Evolutionary conservation across 2,797 vertebrate genomes (phyloP).

Genomic region (Myotis planiceps): DNA sequence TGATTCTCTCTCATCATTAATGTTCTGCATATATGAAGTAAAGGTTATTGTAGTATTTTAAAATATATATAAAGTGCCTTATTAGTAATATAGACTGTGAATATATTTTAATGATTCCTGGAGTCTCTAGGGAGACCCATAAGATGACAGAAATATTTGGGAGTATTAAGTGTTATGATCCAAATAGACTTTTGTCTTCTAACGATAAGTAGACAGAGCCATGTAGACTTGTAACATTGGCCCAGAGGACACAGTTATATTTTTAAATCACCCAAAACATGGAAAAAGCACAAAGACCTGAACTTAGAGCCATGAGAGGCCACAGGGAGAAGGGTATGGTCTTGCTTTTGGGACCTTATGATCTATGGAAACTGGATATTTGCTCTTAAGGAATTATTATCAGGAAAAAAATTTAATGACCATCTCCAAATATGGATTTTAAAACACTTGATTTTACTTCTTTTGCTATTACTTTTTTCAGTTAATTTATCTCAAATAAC

Average conservation of each 20-base stretch:
- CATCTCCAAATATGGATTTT: background rate
- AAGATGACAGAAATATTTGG: slow-evolving; percentile 18
- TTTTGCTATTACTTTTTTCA: background rate
- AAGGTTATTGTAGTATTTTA: background rate
- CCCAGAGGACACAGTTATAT: background rate
- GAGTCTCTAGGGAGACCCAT: background rate
- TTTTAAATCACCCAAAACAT: slow-evolving; percentile 11
- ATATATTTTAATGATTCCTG: slow-evolving; percentile 14
- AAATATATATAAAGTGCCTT: background rate
- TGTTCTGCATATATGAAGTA: background rate
- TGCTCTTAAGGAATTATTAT: background rate
- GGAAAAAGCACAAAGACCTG: background rate
- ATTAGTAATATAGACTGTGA: background rate
- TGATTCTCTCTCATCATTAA: background rate
- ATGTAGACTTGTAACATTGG: background rate
- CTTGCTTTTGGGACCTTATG: background rate
- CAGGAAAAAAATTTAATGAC: background rate
- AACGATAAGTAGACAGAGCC: background rate
- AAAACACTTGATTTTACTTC: background rate
- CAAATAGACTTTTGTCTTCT: background rate
- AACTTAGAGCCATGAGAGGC: background rate
- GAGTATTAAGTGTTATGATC: background rate
- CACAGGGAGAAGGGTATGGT: background rate
- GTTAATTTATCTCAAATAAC: background rate
- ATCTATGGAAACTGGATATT: background rate